phyloP scores from a whole-genome alignment of 2,113 vertebrate species.

The Psittacula cyanocephala region DNA sequence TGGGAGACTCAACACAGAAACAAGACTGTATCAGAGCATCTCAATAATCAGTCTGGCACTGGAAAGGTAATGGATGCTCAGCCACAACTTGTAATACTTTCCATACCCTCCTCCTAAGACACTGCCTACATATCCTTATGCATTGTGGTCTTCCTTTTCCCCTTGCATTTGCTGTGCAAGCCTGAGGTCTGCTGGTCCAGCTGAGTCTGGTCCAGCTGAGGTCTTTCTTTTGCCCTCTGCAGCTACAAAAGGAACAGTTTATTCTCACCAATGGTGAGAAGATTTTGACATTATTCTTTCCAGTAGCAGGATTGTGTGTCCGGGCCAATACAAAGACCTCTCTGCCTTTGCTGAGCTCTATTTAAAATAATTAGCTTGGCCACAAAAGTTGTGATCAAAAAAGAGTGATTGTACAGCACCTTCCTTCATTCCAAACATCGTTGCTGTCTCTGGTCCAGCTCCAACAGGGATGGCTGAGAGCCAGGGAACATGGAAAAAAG shows the following conservation, averaged over 20 bases:
- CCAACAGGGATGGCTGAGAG: neutral
- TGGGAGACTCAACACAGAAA: neutral
- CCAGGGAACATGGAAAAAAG: neutral
- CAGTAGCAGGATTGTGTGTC: neutral
- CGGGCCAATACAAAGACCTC: neutral
- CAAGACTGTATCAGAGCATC: neutral
- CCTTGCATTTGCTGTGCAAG: neutral
- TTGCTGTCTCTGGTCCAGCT: neutral
- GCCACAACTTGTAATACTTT: neutral
- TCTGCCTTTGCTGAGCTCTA: neutral
- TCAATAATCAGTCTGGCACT: neutral
- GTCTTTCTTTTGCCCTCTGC: neutral
- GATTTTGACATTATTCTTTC: neutral
- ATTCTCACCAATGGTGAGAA: neutral
- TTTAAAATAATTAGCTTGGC: neutral
- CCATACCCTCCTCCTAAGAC: neutral
- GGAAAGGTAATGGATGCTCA: neutral
- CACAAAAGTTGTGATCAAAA: neutral
- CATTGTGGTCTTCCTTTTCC: neutral
- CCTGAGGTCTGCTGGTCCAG: no score
- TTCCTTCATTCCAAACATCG: neutral
- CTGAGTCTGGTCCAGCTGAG: neutral
- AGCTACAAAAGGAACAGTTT: neutral
- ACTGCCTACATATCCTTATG: neutral
- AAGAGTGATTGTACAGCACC: neutral